Percentiles rank a stretch among this genome's conserved stretches.
phyloP scores from a whole-genome alignment of 37 sponge, comb jelly and placozoan species.

The Beroe ovata region DNA sequence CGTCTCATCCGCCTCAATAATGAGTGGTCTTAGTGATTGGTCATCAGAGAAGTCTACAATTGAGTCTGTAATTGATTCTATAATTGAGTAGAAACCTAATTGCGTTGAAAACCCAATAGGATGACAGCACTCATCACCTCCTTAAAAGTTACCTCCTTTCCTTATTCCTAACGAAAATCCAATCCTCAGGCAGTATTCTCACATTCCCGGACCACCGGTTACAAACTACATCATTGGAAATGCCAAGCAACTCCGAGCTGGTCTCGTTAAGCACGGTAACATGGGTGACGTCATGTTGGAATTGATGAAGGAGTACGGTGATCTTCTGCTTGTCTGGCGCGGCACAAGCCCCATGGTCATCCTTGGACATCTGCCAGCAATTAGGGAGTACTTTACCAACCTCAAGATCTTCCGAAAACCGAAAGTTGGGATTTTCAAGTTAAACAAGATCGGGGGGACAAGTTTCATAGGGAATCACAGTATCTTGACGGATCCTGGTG shows the following conservation, averaged over 20 bases:
- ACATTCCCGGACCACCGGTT: background rate
- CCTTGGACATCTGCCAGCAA: background rate
- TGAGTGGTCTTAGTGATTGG: no score
- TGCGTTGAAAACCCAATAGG: no score
- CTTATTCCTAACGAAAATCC: no score
- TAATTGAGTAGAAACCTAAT: no score
- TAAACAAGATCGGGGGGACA: background rate
- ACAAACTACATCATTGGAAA: background rate
- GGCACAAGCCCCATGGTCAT: background rate
- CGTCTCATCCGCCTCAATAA: no score
- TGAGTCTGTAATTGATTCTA: no score
- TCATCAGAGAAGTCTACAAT: no score
- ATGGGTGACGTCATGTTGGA: background rate
- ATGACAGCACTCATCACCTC: no score
- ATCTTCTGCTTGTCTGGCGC: background rate
- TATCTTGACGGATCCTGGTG: slow-evolving; percentile 2
- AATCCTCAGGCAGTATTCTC: background rate
- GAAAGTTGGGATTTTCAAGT: background rate
- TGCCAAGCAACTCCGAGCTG: background rate
- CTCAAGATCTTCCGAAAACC: slow-evolving; percentile 6
- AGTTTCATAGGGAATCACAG: slow-evolving; percentile 9
- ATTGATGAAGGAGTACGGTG: background rate
- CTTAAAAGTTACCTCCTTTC: no score
- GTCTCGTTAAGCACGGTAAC: background rate
- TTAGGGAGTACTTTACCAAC: slow-evolving; percentile 16